Evolutionary conservation across 1,140 invertebrate genomes (phyloP).

Genomic region (Steinernema feltiae): DNA sequence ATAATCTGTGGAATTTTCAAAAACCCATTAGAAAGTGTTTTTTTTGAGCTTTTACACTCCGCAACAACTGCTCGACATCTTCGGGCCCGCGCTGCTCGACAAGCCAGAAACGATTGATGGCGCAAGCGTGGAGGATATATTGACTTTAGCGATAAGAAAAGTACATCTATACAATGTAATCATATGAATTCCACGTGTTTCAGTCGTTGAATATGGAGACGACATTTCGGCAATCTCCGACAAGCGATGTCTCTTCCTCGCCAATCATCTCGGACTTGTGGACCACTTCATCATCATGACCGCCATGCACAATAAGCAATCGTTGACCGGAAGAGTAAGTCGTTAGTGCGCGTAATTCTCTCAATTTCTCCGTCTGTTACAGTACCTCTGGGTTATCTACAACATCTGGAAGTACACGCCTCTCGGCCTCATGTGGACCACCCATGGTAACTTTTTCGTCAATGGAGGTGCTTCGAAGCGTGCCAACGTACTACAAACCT

Average conservation of each 20-base stretch:
- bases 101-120: too few species aligned
- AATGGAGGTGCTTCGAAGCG: slow-evolving; percentile 46
- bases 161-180: not conserved
- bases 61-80: too few species aligned
- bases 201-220: slow-evolving; percentile 52
- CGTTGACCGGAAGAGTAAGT: slow-evolving; percentile 41
- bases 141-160: not conserved
- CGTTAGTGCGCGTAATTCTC: slow-evolving; percentile 1
- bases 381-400: slow-evolving; percentile 43
- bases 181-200: slow-evolving; percentile 19
- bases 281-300: slow-evolving; percentile 55
- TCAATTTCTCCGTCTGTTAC: slow-evolving; percentile 19
- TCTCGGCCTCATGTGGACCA: slow-evolving; percentile 39
- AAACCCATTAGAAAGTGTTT: not conserved
- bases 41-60: too few species aligned
- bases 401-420: slow-evolving; percentile 44
- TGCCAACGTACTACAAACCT: slow-evolving; percentile 35
- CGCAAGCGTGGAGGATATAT: not conserved
- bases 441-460: slow-evolving; percentile 43
- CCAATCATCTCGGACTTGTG: slow-evolving; percentile 51
- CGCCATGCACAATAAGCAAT: slow-evolving; percentile 46
- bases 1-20: not conserved
- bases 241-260: slow-evolving; percentile 41
- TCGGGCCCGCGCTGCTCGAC: too few species aligned
- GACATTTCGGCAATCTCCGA: slow-evolving; percentile 44